Evolutionary conservation across 2,888 invertebrate genomes (phyloP).

Genomic region (Lepidocyrtoides sp.): DNA sequence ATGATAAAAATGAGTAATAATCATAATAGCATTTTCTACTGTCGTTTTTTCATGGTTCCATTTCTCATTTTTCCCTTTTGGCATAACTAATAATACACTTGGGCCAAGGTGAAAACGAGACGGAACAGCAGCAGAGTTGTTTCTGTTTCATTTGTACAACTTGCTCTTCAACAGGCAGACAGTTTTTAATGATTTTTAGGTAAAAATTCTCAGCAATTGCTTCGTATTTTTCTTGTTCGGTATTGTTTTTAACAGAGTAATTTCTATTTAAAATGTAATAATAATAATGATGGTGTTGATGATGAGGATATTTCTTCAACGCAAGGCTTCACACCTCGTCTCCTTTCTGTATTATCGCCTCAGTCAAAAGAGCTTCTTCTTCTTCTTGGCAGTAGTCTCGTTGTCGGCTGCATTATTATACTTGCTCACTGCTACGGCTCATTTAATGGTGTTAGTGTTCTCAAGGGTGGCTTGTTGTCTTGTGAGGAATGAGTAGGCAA

Average conservation of each 20-base stretch:
- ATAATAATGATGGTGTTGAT: slow-evolving; percentile 58
- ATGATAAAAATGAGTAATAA: slow-evolving; percentile 56
- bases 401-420: slow-evolving; percentile 51
- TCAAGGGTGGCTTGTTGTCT: slow-evolving; percentile 77
- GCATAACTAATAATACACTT: slow-evolving; percentile 70
- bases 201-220: slow-evolving; percentile 33
- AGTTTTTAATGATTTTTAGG: slow-evolving; percentile 64
- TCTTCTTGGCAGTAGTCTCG: neutral
- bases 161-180: slow-evolving; percentile 21
- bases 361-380: neutral
- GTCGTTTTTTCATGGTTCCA: slow-evolving; percentile 29
- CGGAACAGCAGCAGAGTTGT: neutral
- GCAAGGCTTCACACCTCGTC: slow-evolving; percentile 73
- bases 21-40: slow-evolving; percentile 41
- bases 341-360: neutral
- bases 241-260: slow-evolving; percentile 76
- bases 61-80: slow-evolving; percentile 53
- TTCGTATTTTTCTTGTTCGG: slow-evolving; percentile 42
- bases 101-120: slow-evolving; percentile 40
- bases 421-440: slow-evolving; percentile 62
- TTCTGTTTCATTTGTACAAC: slow-evolving; percentile 32
- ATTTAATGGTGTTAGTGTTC: slow-evolving; percentile 75
- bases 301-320: slow-evolving; percentile 69
- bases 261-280: slow-evolving; percentile 73
- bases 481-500: slow-evolving; percentile 62